phyloP scores from a whole-genome alignment of 2,113 vertebrate species.

The Cyanoderma ruficeps region DNA sequence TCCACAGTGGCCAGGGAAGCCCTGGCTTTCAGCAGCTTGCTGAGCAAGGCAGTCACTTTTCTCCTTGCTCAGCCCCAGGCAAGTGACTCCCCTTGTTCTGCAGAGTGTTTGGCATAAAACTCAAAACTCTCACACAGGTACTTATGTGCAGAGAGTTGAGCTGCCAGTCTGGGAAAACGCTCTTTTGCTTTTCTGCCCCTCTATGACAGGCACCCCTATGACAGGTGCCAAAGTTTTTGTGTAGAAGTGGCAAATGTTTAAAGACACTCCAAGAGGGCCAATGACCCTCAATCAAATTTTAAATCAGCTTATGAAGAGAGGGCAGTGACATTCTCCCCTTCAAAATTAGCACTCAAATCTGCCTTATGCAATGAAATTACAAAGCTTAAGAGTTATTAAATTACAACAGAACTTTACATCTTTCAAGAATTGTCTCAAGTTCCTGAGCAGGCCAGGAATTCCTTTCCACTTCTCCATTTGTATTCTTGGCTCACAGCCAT shows the following conservation, averaged over 20 bases:
- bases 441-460: constrained; percentile 1
- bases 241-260: background rate
- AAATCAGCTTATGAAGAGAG: background rate
- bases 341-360: background rate
- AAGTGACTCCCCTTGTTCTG: background rate
- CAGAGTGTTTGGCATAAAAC: background rate
- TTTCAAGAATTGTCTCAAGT: background rate
- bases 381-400: background rate
- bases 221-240: background rate
- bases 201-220: background rate
- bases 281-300: background rate
- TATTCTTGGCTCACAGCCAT: background rate
- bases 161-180: background rate
- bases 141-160: background rate
- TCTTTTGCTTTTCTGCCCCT: background rate
- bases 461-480: background rate
- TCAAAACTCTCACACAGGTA: background rate
- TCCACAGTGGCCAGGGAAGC: background rate
- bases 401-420: background rate
- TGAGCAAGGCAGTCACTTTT: background rate
- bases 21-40: background rate
- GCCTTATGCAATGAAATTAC: background rate
- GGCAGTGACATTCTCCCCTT: background rate
- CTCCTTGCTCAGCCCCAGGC: background rate
- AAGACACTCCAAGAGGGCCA: background rate